Percentiles rank a stretch among this genome's conserved stretches.
Evolutionary conservation across 2,888 invertebrate species (phyloP).

Genomic region (Fragum whitleyi): DNA sequence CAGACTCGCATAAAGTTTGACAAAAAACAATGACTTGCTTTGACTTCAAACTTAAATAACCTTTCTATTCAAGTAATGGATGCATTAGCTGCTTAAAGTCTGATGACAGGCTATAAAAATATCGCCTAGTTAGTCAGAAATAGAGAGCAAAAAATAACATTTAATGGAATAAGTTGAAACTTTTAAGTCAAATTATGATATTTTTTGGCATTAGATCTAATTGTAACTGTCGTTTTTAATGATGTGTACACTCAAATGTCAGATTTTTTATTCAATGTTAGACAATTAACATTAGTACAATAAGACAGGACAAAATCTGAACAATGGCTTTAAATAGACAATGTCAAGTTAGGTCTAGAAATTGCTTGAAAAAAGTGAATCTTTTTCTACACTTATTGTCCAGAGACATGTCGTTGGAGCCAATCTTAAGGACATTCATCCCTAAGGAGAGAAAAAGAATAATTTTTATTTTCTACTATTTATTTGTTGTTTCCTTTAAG

Average conservation of each 20-base stretch:
- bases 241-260: background rate
- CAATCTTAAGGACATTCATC: no score
- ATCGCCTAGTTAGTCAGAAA: background rate
- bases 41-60: background rate
- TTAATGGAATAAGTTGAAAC: conserved; percentile 1
- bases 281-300: background rate
- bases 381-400: no score
- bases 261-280: background rate
- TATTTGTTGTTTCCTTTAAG: no score
- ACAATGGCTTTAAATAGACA: background rate
- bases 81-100: background rate
- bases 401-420: no score
- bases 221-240: background rate
- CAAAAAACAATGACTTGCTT: background rate
- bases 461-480: no score
- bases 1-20: background rate
- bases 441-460: no score
- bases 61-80: background rate
- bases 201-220: conserved; percentile 1
- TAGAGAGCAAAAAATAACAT: conserved; percentile 2
- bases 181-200: background rate
- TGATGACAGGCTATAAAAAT: conserved; percentile 5
- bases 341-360: no score
- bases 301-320: background rate
- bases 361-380: no score